A percentile compares a stretch with the other conserved stretches of the same genome.
phyloP scores from a whole-genome alignment of 2,113 vertebrate genomes.

The Phalacrocorax pelagicus region DNA sequence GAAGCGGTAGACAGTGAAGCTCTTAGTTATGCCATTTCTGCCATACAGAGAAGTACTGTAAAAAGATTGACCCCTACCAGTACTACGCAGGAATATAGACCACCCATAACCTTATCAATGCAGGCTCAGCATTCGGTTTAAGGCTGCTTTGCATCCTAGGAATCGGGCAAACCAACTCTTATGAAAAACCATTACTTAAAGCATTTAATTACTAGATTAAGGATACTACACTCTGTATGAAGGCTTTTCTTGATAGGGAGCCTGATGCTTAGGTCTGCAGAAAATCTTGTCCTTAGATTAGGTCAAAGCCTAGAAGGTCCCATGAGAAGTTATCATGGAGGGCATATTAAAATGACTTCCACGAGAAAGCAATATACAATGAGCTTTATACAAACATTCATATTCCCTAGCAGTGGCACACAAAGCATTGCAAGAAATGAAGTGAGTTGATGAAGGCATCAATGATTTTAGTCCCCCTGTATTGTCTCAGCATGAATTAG shows the following conservation, averaged over 20 bases:
- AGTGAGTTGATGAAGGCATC: background rate
- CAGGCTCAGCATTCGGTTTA: background rate
- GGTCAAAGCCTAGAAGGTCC: background rate
- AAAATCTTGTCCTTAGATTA: background rate
- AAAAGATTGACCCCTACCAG: background rate
- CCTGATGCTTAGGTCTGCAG: background rate
- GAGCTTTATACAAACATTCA: background rate
- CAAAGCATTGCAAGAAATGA: background rate
- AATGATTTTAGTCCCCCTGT: background rate
- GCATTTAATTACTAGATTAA: background rate
- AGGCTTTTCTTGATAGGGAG: background rate
- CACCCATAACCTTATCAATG: background rate
- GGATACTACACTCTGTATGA: background rate
- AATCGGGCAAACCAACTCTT: background rate
- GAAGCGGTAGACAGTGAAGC: background rate
- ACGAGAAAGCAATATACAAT: background rate
- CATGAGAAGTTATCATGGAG: background rate
- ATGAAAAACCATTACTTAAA: background rate
- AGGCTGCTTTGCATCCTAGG: background rate
- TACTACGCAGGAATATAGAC: background rate
- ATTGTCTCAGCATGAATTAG: background rate
- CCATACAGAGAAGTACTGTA: background rate
- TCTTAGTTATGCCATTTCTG: background rate
- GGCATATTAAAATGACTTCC: background rate
- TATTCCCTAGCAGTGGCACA: background rate